Evolutionary conservation across 2,888 invertebrate genomes (phyloP).

Genomic region (Catocala sponsa): DNA sequence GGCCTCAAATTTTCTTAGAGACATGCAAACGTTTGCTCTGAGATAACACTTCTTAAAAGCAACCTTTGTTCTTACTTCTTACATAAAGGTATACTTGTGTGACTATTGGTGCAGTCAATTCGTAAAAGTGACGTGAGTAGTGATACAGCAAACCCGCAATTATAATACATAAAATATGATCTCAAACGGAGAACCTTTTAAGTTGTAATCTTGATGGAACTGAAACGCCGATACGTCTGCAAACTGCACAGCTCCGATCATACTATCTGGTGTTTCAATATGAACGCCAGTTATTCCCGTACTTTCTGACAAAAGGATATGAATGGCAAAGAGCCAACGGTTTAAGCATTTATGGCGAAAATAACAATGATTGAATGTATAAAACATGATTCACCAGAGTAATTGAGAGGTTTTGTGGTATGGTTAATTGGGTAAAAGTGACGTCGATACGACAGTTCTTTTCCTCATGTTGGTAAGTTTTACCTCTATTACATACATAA

Average conservation of each 20-base stretch:
- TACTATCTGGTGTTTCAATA: slow-evolving; percentile 38
- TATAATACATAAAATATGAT: no score
- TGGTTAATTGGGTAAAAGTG: neutral
- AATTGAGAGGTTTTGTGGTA: slow-evolving; percentile 21
- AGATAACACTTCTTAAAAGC: no score
- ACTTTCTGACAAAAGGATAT: slow-evolving; percentile 35
- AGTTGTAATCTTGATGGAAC: slow-evolving; percentile 27
- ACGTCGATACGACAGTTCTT: no score
- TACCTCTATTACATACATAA: no score
- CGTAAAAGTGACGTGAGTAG: no score
- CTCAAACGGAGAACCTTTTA: neutral
- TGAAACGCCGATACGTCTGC: slow-evolving; percentile 33
- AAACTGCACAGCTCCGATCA: slow-evolving; percentile 25
- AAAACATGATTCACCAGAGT: slow-evolving; percentile 45
- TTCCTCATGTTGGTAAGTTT: no score
- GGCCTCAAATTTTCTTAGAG: no score
- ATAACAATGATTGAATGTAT: slow-evolving; percentile 51
- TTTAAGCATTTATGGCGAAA: slow-evolving; percentile 44
- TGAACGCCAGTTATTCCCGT: slow-evolving; percentile 28
- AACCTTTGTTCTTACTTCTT: no score
- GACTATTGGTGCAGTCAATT: no score
- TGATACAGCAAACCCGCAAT: no score
- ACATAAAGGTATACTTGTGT: no score
- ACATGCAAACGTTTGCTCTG: no score
- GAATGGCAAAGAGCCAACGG: slow-evolving; percentile 48